Evolutionary conservation across 35 echinoderm and acorn worm species (phyloP).

Genomic region (Diadema setosum): DNA sequence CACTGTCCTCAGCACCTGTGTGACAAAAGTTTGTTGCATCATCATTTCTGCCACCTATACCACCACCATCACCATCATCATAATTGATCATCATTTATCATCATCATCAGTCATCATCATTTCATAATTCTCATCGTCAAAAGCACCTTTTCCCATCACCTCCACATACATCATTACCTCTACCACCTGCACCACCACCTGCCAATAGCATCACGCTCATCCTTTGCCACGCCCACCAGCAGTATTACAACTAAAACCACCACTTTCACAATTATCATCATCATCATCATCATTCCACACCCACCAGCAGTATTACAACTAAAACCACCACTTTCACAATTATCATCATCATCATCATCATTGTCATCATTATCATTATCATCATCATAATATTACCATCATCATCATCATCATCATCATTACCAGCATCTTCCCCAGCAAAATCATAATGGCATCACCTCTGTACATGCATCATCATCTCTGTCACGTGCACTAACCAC

Average conservation of each 20-base stretch:
- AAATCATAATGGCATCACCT: too few species aligned
- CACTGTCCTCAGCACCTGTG: too few species aligned
- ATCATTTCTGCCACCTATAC: not conserved
- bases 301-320: too few species aligned
- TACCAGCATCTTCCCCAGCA: not conserved
- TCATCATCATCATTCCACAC: not conserved
- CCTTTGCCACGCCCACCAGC: too few species aligned
- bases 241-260: too few species aligned
- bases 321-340: not conserved
- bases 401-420: not conserved
- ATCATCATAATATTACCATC: not conserved
- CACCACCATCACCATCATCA: not conserved
- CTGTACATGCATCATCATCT: too few species aligned
- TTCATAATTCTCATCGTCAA: not conserved
- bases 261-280: not conserved
- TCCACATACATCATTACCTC: too few species aligned
- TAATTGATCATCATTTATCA: not conserved
- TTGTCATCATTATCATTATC: not conserved
- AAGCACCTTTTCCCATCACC: too few species aligned
- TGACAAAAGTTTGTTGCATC: not conserved
- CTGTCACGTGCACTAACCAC: too few species aligned
- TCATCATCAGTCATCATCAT: not conserved
- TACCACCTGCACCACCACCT: too few species aligned
- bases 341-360: not conserved
- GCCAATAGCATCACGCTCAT: too few species aligned